Percentiles rank a stretch among this genome's conserved stretches.
Evolutionary conservation across 2,888 invertebrate genomes (phyloP).

Genomic region (Urechis unicinctus): DNA sequence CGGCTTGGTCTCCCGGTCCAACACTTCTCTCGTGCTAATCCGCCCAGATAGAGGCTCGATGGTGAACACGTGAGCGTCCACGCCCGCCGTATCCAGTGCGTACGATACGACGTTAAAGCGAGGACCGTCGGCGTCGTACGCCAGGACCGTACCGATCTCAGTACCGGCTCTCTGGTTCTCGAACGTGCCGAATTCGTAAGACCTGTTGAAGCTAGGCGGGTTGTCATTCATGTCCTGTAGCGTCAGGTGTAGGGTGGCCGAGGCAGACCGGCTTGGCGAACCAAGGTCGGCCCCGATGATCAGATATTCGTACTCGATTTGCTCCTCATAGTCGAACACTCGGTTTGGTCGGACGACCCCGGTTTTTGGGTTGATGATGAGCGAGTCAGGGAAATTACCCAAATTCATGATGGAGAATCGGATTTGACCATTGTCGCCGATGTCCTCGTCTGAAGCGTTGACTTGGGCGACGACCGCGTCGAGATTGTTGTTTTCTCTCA

Average conservation of each 20-base stretch:
- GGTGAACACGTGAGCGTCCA: conserved; percentile 5
- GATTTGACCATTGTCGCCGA: conserved; percentile 11
- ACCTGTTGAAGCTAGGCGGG: conserved; percentile 13
- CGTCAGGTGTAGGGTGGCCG: conserved; percentile 11
- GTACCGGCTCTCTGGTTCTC: conserved; percentile 45
- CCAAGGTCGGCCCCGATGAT: conserved; percentile 21
- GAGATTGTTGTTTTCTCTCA: conserved; percentile 20
- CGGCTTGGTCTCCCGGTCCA: conserved; percentile 14
- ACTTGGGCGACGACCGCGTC: conserved; percentile 12
- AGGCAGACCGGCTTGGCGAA: conserved; percentile 11
- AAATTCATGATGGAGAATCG: not conserved
- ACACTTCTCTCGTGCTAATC: conserved; percentile 11
- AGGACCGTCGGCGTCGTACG: not conserved
- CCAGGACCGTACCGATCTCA: not conserved
- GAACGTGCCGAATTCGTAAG: conserved; percentile 16
- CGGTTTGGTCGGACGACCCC: conserved; percentile 74
- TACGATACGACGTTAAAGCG: not conserved
- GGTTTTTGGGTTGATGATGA: conserved; percentile 58
- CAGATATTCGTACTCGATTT: conserved; percentile 73
- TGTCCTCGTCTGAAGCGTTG: conserved; percentile 18
- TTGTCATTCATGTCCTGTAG: conserved; percentile 21
- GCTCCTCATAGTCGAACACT: conserved; percentile 81
- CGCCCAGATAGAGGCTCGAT: conserved; percentile 13
- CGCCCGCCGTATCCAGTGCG: conserved; percentile 57
- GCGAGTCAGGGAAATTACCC: conserved; percentile 3